Evolutionary conservation across 1,140 invertebrate genomes (phyloP).

Genomic region (Caenorhabditis remanei): DNA sequence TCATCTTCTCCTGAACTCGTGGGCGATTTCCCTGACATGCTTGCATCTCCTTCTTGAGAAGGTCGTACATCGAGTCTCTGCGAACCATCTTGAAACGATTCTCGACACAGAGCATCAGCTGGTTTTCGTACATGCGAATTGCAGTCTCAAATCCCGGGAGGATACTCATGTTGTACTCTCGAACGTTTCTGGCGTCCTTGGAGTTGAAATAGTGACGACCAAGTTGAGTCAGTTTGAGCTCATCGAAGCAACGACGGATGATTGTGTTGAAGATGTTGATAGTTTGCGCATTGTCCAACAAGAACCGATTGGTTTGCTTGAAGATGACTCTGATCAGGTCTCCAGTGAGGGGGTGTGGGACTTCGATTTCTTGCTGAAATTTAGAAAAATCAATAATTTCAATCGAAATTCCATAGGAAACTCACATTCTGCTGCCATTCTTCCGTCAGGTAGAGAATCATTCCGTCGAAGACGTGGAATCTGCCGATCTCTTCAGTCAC

Average conservation of each 20-base stretch:
- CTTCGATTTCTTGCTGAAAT: conserved; percentile 40
- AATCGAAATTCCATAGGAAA: neutral
- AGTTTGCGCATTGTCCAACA: too few species aligned
- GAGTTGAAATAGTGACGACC: neutral
- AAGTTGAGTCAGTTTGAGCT: too few species aligned
- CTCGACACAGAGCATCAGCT: conserved; percentile 63
- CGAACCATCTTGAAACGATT: conserved; percentile 64
- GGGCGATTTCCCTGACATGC: conserved; percentile 1
- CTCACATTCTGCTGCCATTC: conserved; percentile 40
- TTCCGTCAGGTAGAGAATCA: conserved; percentile 64
- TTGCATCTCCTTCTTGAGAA: conserved; percentile 46
- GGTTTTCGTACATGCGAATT: conserved; percentile 58
- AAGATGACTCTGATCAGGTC: conserved; percentile 27
- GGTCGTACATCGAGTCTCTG: conserved; percentile 7
- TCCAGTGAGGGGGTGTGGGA: conserved; percentile 30
- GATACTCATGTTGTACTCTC: conserved; percentile 19
- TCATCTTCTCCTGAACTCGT: conserved; percentile 41
- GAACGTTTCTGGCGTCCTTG: neutral
- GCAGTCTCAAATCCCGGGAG: conserved; percentile 60
- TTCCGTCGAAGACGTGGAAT: conserved; percentile 55
- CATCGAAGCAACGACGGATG: too few species aligned
- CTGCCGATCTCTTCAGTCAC: neutral
- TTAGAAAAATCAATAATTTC: neutral
- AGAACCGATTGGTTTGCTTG: conserved; percentile 57
- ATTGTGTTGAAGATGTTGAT: too few species aligned